Evolutionary conservation across 2,113 vertebrate species (phyloP).

Genomic region (Dasyprocta punctata): DNA sequence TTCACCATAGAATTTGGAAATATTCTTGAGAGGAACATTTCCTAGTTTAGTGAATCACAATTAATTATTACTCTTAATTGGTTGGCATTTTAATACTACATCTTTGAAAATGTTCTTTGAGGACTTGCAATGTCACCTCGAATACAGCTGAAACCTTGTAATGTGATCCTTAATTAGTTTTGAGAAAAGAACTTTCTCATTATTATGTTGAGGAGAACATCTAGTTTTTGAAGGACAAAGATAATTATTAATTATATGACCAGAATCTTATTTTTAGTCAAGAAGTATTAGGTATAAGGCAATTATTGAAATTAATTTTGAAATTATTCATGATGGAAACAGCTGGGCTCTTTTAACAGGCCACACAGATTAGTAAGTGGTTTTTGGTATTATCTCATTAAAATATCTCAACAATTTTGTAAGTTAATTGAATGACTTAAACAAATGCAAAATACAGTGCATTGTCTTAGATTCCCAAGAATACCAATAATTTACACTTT

Average conservation of each 20-base stretch:
- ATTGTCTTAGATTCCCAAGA: neutral
- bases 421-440: neutral
- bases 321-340: conserved; percentile 44
- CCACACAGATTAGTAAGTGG: neutral
- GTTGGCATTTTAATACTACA: neutral
- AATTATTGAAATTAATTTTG: conserved; percentile 65
- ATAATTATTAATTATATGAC: conserved; percentile 58
- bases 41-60: neutral
- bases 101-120: conserved; percentile 49
- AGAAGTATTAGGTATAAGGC: conserved; percentile 11
- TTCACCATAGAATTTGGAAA: conserved; percentile 37
- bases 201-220: conserved; percentile 9
- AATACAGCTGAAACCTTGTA: neutral
- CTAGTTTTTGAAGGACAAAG: conserved; percentile 55
- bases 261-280: conserved; percentile 54
- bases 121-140: conserved; percentile 28
- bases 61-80: conserved; percentile 13
- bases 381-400: conserved; percentile 48
- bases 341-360: neutral
- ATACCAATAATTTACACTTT: neutral
- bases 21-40: conserved; percentile 34
- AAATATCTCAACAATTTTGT: conserved; percentile 26
- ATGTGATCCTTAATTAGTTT: conserved; percentile 58
- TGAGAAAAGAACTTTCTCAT: conserved; percentile 56
- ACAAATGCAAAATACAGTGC: neutral